Evolutionary conservation across 1,140 invertebrate species (phyloP).

Genomic region (Drosophila erecta): DNA sequence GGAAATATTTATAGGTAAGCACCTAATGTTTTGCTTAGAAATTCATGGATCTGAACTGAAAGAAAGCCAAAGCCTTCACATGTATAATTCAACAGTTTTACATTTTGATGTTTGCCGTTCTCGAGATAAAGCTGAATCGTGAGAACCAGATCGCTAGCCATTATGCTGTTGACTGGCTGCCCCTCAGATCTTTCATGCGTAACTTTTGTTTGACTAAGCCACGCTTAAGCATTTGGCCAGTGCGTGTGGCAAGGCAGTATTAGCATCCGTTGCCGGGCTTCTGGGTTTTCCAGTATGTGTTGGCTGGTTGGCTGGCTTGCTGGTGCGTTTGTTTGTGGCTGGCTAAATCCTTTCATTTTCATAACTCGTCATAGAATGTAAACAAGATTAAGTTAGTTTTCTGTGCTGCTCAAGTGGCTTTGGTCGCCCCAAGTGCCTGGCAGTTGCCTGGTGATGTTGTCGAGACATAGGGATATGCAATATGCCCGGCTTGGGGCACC

Average conservation of each 20-base stretch:
- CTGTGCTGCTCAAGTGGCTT: slow-evolving; percentile 79
- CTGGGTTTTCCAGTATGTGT: slow-evolving; percentile 6
- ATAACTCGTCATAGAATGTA: slow-evolving; percentile 83
- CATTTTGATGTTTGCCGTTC: background rate
- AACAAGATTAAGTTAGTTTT: slow-evolving; percentile 82
- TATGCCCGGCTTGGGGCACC: slow-evolving; percentile 6
- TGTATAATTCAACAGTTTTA: no score
- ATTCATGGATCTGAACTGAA: no score
- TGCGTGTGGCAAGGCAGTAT: slow-evolving; percentile 43
- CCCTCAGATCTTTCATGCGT: slow-evolving; percentile 64
- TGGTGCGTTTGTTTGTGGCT: slow-evolving; percentile 75
- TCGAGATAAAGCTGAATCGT: background rate
- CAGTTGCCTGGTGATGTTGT: background rate
- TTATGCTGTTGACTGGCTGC: slow-evolving; percentile 47
- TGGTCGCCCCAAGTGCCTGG: slow-evolving; percentile 37
- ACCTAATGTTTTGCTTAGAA: no score
- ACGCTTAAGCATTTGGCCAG: slow-evolving; percentile 59
- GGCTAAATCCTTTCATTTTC: slow-evolving; percentile 81
- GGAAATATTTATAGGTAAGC: no score
- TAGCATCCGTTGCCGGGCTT: slow-evolving; percentile 22
- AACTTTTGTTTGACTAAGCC: slow-evolving; percentile 72
- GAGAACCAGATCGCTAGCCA: slow-evolving; percentile 11
- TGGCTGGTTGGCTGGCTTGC: slow-evolving; percentile 21
- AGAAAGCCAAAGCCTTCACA: no score
- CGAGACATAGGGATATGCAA: slow-evolving; percentile 47